Evolutionary conservation across 2,888 invertebrate genomes (phyloP), one percentile per base, ranked within the genome.

Genomic region (Hirtodrosophila trivittata): DNA sequence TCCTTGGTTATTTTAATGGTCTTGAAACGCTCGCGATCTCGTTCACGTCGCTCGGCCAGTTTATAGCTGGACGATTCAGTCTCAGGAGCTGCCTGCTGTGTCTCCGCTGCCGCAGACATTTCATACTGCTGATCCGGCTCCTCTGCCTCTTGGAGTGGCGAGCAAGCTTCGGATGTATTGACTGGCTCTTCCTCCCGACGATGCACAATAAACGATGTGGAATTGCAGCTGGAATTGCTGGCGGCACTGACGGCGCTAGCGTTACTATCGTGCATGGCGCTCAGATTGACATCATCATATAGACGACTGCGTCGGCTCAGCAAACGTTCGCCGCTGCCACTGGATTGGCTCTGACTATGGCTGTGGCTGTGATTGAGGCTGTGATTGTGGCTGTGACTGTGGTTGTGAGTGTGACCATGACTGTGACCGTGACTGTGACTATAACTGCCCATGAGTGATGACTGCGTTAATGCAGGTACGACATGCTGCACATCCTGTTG

Each of bases 1-100:
- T 72, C 83, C 45, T 86, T 89, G 14, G 87, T 87, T 50, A 91
- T 89, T 76, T 90, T 88, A 54, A 90, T 91, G n/a, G 91, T 91
- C 77, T 90, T 91, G 55, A 91, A 91, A 16, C 91, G 89, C 65
- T 91, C 90, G 9, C 90, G 89, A 81, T 91, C 89, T 10, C 88
- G 78, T 46, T 85, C 86, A 10, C 89, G 89, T 42, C 89, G 88
- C 49, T 88, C 87, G 4, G 83, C 58, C 49, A 87, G 39, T 60
- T 83, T 84, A 35, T 72, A 72, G 60, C 33, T 64, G 8, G 64
- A 26, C 4, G 65, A 67, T 35, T 81, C 86, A 51, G 81, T 72
- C 56, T 84, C 82, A 32, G 60, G 32, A 35, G 55, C 43, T 8
- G 10, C 39, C 25, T 37, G 45, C 0, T 49, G 49, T 7, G 30